Percentiles rank a stretch among this genome's conserved stretches.
These are phyloP conservation scores for Camelus bactrianus DNA, from an alignment of 2,113 vertebrate species.

Conservation along the genomic window DNA sequence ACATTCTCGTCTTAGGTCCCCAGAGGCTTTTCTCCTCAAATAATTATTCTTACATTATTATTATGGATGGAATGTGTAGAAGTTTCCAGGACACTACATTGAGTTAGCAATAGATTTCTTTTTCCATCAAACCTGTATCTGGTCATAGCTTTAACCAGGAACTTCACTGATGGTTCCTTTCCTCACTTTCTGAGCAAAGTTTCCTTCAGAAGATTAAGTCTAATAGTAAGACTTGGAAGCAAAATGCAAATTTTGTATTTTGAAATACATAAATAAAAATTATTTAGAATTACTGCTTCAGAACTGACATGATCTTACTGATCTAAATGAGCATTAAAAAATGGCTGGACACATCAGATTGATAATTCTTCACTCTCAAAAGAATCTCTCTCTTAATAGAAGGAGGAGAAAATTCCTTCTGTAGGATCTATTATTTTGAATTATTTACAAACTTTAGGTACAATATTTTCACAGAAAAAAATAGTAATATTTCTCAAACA, in stretches of 20 bases:
- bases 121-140: neutral
- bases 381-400: neutral
- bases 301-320: neutral
- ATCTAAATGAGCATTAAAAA: neutral
- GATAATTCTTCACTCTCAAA: neutral
- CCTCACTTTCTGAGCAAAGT: neutral
- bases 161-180: neutral
- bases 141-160: neutral
- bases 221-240: neutral
- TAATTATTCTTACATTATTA: neutral
- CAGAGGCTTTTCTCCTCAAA: neutral
- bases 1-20: neutral
- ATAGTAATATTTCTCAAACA: neutral
- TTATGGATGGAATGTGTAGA: neutral
- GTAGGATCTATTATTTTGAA: neutral
- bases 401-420: neutral
- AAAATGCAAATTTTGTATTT: neutral
- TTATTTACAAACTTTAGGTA: neutral
- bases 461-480: neutral
- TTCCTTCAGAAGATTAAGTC: neutral
- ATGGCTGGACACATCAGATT: neutral
- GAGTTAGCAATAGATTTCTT: neutral
- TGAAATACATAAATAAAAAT: conserved; percentile 19
- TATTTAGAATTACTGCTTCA: neutral
- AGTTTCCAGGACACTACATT: neutral